These are phyloP conservation scores for Heterocephalus glaber DNA, from an alignment of 2,113 vertebrate species.

Conservation along the genomic window DNA sequence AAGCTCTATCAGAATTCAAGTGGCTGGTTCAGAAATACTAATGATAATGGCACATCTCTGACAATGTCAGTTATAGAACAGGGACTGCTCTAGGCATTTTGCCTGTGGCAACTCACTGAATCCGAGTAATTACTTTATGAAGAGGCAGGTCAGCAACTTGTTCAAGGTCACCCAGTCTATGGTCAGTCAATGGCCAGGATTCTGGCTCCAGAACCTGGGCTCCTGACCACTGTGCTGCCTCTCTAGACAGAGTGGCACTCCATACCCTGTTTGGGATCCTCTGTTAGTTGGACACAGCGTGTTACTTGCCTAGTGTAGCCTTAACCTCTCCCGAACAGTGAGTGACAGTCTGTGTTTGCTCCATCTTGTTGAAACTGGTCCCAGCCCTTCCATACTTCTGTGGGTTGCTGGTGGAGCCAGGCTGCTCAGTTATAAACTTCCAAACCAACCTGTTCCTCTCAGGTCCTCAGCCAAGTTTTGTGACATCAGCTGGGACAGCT, in stretches of 20 bases:
- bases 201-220: not conserved
- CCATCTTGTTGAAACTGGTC: not conserved
- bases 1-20: not conserved
- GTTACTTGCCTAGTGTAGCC: not conserved
- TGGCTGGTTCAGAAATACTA: not conserved
- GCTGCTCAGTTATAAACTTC: constrained; percentile 33
- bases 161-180: not conserved
- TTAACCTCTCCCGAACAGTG: not conserved
- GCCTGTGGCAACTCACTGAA: not conserved
- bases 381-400: not conserved
- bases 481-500: not conserved
- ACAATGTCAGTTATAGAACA: not conserved
- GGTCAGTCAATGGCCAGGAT: not conserved
- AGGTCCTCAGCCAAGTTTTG: not conserved
- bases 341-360: not conserved
- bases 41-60: not conserved
- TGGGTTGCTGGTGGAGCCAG: not conserved
- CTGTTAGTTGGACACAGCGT: not conserved
- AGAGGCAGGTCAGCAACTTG: not conserved
- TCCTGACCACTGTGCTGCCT: not conserved
- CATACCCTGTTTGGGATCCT: not conserved
- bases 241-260: not conserved
- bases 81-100: not conserved
- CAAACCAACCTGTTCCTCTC: not conserved
- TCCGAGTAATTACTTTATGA: not conserved